Evolutionary conservation across 2,888 invertebrate genomes (phyloP).

Genomic region (Tipula helvola): DNA sequence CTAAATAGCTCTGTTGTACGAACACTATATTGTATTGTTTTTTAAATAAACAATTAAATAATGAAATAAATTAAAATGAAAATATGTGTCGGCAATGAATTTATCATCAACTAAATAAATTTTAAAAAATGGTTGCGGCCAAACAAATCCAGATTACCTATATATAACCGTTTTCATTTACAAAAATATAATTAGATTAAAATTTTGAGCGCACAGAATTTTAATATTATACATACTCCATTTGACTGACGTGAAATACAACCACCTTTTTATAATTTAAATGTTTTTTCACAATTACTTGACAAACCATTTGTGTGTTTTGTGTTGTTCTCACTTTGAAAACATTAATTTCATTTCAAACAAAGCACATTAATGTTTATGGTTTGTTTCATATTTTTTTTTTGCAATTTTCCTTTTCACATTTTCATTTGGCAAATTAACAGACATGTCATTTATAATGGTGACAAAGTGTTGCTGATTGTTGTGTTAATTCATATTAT

Average conservation of each 20-base stretch:
- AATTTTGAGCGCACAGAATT: not conserved
- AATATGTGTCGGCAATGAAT: not conserved
- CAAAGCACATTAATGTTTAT: not conserved
- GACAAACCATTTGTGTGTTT: not conserved
- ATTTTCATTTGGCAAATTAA: not conserved
- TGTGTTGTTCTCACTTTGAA: not conserved
- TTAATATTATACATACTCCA: not conserved
- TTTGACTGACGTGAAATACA: not conserved
- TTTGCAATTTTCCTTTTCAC: not conserved
- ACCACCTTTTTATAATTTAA: not conserved
- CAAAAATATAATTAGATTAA: not conserved
- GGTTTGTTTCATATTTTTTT: not conserved
- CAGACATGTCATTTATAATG: not conserved
- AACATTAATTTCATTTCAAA: not conserved
- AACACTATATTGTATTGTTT: not conserved
- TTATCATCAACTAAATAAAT: constrained; percentile 11
- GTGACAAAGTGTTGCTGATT: not conserved
- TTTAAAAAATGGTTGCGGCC: constrained; percentile 11
- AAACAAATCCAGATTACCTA: constrained; percentile 8
- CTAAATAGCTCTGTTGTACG: not conserved
- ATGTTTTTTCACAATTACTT: not conserved
- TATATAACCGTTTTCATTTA: not conserved
- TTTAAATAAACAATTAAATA: not conserved
- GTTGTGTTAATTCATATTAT: not conserved
- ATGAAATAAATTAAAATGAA: not conserved